Percentiles rank a stretch among this genome's conserved stretches.
Evolutionary conservation across 2,888 invertebrate genomes (phyloP).

Genomic region (Macrosoma leucophasiata): DNA sequence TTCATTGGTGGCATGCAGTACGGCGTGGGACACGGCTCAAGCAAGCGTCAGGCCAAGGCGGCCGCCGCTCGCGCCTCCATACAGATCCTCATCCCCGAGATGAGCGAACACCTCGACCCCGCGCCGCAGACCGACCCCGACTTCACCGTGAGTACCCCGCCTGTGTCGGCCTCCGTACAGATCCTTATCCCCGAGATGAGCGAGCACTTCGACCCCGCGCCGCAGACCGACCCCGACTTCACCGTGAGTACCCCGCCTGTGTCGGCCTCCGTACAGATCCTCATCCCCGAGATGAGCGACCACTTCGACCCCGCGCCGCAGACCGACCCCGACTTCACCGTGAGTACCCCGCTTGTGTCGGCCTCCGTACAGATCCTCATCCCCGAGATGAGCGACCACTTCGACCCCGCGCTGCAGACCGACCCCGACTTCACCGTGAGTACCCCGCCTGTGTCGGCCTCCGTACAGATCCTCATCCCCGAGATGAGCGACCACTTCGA

Average conservation of each 20-base stretch:
- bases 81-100: constrained; percentile 94
- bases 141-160: constrained; percentile 68
- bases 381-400: constrained; percentile 92
- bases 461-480: constrained; percentile 93
- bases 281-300: constrained; percentile 94
- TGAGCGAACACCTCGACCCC: constrained; percentile 83
- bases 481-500: constrained; percentile 89
- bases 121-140: constrained; percentile 36
- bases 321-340: constrained; percentile 46
- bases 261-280: constrained; percentile 89
- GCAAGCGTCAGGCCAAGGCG: constrained; percentile 97
- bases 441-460: too few relatives aligned
- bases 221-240: constrained; percentile 42
- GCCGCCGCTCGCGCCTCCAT: constrained; percentile 93
- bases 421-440: constrained; percentile 51
- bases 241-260: constrained; percentile 84
- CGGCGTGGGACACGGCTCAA: constrained; percentile 94
- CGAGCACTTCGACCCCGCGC: constrained; percentile 76
- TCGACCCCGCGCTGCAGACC: constrained; percentile 40
- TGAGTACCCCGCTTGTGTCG: too few relatives aligned
- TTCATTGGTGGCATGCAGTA: constrained; percentile 94
- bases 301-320: constrained; percentile 70
- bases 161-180: constrained; percentile 91
- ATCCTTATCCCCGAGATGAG: constrained; percentile 95
- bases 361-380: constrained; percentile 93